phyloP scores from a whole-genome alignment of 2,888 invertebrate species.

The Torymus auratus region DNA sequence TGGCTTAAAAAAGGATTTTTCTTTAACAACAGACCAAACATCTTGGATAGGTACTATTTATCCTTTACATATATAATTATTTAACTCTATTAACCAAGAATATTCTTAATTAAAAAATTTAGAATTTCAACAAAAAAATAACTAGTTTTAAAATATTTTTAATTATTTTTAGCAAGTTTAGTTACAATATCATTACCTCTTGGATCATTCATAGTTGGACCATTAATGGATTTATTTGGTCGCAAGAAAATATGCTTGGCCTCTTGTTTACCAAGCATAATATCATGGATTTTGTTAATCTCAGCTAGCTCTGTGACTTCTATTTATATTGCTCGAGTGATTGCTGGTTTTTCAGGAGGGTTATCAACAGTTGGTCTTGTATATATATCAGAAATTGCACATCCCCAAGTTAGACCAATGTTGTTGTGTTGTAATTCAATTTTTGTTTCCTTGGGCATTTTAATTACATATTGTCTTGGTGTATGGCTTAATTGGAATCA shows the following conservation, averaged over 20 bases:
- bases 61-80: too few species aligned
- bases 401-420: conserved; percentile 79
- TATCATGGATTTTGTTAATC: conserved; percentile 78
- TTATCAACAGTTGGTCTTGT: conserved; percentile 79
- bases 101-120: too few species aligned
- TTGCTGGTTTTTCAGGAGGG: conserved; percentile 79
- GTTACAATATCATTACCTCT: conserved; percentile 79
- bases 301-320: conserved; percentile 75
- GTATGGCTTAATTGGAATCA: conserved; percentile 78
- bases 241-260: conserved; percentile 77
- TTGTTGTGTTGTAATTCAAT: conserved; percentile 80
- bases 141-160: not conserved
- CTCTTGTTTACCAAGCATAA: conserved; percentile 76
- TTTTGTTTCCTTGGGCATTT: conserved; percentile 80
- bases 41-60: conserved; percentile 79
- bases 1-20: conserved; percentile 73
- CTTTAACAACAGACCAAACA: conserved; percentile 73
- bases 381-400: conserved; percentile 80
- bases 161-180: conserved; percentile 76
- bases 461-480: conserved; percentile 78
- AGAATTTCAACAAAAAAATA: too few species aligned
- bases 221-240: conserved; percentile 80
- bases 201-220: conserved; percentile 78
- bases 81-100: too few species aligned
- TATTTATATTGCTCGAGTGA: conserved; percentile 78